These are phyloP conservation scores for Notiomystis cincta DNA, from an alignment of 2,113 vertebrate genomes.

Conservation along the genomic window DNA sequence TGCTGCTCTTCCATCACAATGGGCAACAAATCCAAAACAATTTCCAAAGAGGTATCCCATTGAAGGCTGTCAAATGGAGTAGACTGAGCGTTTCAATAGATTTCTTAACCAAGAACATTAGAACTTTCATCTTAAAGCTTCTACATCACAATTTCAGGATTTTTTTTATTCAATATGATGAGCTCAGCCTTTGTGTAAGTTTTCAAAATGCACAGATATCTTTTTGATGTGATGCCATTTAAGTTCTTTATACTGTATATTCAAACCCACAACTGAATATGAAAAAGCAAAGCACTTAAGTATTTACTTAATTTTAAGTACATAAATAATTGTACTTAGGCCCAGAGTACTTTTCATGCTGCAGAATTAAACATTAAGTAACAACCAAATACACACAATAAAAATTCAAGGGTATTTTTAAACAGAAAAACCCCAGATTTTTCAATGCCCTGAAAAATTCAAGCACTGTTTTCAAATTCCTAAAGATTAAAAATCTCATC, in stretches of 20 bases:
- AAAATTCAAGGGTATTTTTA: neutral
- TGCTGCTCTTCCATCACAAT: neutral
- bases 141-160: neutral
- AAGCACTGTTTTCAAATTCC: neutral
- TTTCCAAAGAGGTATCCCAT: neutral
- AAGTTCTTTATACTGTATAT: neutral
- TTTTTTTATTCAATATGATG: neutral
- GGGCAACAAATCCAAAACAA: neutral
- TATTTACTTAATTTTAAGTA: neutral
- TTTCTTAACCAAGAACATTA: neutral
- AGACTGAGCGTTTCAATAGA: neutral
- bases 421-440: neutral
- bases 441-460: neutral
- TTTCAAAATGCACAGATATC: neutral
- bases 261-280: neutral
- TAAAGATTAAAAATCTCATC: neutral
- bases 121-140: neutral
- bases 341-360: neutral
- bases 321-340: neutral
- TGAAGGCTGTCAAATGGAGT: neutral
- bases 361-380: neutral
- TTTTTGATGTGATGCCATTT: neutral
- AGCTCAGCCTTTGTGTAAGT: neutral
- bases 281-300: neutral
- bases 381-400: neutral